Conservation (phyloP, 2,888 invertebrate genomes). For the Embidobia sp. region DNA sequence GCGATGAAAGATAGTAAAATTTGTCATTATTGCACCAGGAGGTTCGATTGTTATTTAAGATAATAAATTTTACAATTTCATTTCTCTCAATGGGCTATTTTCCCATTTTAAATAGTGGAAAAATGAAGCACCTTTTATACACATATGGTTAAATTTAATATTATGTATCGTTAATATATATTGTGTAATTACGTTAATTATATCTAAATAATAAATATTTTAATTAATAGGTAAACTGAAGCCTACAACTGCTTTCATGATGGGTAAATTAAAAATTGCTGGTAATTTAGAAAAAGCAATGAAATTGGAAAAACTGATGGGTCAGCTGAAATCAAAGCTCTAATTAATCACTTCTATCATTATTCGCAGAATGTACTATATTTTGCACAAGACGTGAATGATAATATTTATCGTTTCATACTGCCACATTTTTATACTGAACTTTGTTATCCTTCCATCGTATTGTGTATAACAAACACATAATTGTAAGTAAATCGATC, state of each 20-base stretch:
- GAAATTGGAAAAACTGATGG: conserved; percentile 96
- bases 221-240: conserved; percentile 88
- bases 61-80: no score
- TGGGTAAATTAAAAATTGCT: conserved; percentile 95
- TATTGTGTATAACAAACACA: not conserved
- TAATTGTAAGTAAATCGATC: no score
- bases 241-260: conserved; percentile 96
- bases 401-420: conserved; percentile 17
- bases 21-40: no score
- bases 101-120: no score
- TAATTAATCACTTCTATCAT: conserved; percentile 72
- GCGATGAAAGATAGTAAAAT: no score
- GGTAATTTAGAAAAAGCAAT: conserved; percentile 97
- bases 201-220: no score
- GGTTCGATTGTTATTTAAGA: no score
- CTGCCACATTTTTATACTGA: conserved; percentile 21
- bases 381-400: conserved; percentile 1
- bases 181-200: no score
- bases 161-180: no score
- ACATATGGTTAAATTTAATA: conserved; percentile 11
- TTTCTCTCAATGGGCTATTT: no score
- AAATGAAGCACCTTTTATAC: not conserved
- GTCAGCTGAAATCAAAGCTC: conserved; percentile 87
- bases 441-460: conserved; percentile 7
- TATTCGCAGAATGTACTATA: not conserved